Evolutionary conservation across 2,797 vertebrate genomes (phyloP).

Genomic region (Alca torda): DNA sequence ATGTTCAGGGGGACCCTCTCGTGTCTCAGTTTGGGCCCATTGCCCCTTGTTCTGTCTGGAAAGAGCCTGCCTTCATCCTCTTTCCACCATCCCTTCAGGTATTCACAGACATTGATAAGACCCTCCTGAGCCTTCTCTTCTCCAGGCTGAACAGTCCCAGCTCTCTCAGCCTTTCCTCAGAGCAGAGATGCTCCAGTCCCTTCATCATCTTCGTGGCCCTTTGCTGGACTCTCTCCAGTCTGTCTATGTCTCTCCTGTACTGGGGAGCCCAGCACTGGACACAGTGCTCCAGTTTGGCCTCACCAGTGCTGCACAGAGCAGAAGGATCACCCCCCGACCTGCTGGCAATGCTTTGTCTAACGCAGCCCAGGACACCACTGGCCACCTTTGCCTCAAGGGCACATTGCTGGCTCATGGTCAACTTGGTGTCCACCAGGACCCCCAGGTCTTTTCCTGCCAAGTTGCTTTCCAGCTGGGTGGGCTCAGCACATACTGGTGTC

Average conservation of each 20-base stretch:
- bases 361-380: not conserved
- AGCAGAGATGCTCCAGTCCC: not conserved
- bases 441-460: not conserved
- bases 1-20: not conserved
- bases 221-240: not conserved
- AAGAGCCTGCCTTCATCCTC: not conserved
- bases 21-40: not conserved
- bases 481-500: not conserved
- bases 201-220: not conserved
- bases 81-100: not conserved
- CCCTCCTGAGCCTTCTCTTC: not conserved
- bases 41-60: not conserved
- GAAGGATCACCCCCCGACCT: not conserved
- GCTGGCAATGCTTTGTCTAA: not conserved
- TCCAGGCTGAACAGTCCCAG: not conserved
- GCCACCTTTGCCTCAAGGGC: not conserved
- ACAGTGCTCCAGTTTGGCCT: not conserved
- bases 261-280: not conserved
- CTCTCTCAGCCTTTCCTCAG: not conserved
- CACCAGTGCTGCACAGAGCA: not conserved
- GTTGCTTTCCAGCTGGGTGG: not conserved
- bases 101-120: not conserved
- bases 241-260: not conserved
- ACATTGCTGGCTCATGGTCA: not conserved
- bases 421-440: not conserved